Percentiles rank a stretch among this genome's conserved stretches.
These are phyloP conservation scores for Pachycephus smyrnensis DNA, from an alignment of 2,888 invertebrate genomes.

Conservation along the genomic window DNA sequence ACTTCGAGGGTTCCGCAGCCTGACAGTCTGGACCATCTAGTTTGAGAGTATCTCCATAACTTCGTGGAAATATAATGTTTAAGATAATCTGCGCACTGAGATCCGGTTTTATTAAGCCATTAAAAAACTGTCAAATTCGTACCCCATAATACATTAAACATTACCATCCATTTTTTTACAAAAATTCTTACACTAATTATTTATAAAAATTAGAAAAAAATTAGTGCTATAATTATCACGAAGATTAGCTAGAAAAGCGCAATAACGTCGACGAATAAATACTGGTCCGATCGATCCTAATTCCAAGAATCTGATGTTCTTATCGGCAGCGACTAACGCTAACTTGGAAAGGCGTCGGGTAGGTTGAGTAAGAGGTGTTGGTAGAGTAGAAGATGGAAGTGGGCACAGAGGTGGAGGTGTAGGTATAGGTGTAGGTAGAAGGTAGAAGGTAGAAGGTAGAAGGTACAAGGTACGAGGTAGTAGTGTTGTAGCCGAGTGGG, in stretches of 20 bases:
- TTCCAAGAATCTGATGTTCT: not conserved
- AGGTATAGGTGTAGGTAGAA: constrained; percentile 7
- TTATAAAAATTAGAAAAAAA: not conserved
- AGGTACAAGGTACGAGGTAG: constrained; percentile 28
- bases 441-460: constrained; percentile 11
- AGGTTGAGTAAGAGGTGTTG: not conserved
- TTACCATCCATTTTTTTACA: not conserved
- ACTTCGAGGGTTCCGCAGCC: constrained; percentile 24
- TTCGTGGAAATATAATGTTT: not conserved
- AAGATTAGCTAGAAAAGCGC: not conserved
- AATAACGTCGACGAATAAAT: not conserved
- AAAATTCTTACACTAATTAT: not conserved
- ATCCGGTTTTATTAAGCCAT: not conserved
- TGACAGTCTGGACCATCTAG: not conserved
- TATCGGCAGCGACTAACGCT: not conserved
- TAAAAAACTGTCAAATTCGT: not conserved
- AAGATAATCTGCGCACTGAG: not conserved
- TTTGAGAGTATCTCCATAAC: not conserved
- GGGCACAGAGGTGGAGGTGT: not conserved
- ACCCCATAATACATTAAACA: not conserved
- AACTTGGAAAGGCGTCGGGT: not conserved
- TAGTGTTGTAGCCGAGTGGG: constrained; percentile 58
- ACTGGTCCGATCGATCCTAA: not conserved
- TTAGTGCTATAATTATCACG: not conserved
- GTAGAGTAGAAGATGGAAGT: not conserved